Conservation (phyloP, 2,113 vertebrate species). For the Saccopteryx bilineata region DNA sequence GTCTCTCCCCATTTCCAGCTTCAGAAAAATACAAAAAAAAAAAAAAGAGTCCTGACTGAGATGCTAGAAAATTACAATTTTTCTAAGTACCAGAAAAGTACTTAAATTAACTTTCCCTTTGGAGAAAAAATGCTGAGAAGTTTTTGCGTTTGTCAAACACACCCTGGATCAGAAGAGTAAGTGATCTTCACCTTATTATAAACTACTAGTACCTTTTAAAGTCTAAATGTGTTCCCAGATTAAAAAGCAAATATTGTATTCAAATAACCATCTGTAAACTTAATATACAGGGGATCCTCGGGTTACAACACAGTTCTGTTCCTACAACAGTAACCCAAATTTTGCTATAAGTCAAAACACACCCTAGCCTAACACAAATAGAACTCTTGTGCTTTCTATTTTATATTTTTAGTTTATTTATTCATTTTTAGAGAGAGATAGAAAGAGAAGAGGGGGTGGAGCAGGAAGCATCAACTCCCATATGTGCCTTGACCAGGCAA, state of each 20-base stretch:
- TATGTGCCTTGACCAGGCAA: too few relatives aligned
- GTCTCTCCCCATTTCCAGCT: too few relatives aligned
- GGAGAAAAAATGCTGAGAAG: not conserved
- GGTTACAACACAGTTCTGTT: too few relatives aligned
- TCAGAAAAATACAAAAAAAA: too few relatives aligned
- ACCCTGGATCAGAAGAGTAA: not conserved
- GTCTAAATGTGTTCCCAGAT: conserved; percentile 19
- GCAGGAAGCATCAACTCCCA: too few relatives aligned
- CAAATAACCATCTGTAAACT: conserved; percentile 37
- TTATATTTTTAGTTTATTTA: too few relatives aligned
- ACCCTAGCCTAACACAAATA: too few relatives aligned
- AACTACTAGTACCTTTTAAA: not conserved
- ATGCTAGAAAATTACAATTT: conserved; percentile 24
- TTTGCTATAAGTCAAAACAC: too few relatives aligned
- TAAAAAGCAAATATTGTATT: conserved; percentile 4
- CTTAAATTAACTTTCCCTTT: conserved; percentile 32
- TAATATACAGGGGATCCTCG: not conserved
- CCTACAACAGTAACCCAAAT: too few relatives aligned
- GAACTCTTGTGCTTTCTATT: too few relatives aligned
- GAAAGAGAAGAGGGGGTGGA: too few relatives aligned
- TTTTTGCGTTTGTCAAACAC: conserved; percentile 25
- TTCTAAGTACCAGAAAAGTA: not conserved
- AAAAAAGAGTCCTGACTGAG: not conserved
- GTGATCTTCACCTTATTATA: not conserved
- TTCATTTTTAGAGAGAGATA: too few relatives aligned